Conservation (phyloP, 2,797 vertebrate species). For the Mus spretus region DNA sequence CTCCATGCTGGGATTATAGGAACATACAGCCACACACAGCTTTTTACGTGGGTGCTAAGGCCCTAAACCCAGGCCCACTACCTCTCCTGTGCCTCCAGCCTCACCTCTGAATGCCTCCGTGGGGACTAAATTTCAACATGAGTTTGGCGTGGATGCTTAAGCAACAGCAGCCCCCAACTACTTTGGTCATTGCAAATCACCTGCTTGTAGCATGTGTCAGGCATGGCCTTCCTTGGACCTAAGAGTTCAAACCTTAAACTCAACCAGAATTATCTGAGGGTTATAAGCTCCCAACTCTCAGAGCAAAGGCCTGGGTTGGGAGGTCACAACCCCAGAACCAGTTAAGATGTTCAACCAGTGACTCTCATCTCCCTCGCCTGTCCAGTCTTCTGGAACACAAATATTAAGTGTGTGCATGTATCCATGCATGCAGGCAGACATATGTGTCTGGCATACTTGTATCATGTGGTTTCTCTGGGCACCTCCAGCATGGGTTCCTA, state of each 20-base stretch:
- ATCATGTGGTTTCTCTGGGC: not conserved
- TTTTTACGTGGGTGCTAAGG: not conserved
- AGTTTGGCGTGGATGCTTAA: not conserved
- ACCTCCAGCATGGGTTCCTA: not conserved
- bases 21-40: not conserved
- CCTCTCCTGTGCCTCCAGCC: not conserved
- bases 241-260: not conserved
- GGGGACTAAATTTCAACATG: not conserved
- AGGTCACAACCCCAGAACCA: not conserved
- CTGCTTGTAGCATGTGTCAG: rapidly evolving
- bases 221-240: not conserved
- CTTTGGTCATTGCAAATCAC: not conserved
- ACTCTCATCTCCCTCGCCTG: not conserved
- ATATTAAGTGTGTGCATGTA: not conserved
- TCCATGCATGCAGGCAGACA: rapidly evolving
- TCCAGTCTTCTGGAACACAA: not conserved
- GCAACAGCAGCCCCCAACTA: not conserved
- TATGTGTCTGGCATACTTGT: not conserved
- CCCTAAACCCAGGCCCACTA: not conserved
- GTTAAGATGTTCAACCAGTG: not conserved
- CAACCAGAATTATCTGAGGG: not conserved
- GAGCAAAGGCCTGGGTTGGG: not conserved
- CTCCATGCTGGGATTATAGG: not conserved
- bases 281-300: not conserved
- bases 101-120: not conserved